These are phyloP conservation scores for Papilio protenor DNA, from an alignment of 2,888 invertebrate species.

Conservation along the genomic window DNA sequence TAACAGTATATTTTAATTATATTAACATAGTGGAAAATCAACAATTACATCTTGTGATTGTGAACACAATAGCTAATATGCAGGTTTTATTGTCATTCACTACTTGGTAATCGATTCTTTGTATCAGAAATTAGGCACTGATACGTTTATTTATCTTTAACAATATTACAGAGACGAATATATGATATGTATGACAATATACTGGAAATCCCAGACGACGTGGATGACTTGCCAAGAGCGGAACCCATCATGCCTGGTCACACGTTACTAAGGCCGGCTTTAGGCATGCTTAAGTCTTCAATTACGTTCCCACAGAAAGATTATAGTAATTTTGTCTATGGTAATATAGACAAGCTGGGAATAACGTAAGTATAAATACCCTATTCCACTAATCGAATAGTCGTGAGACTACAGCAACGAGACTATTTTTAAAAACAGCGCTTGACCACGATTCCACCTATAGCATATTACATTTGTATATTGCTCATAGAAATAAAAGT, in stretches of 20 bases:
- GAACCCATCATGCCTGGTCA: conserved; percentile 61
- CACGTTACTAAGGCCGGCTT: conserved; percentile 58
- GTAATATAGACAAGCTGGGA: conserved; percentile 59
- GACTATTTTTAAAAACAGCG: too few species aligned
- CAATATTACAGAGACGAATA: conserved; percentile 30
- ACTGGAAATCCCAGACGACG: conserved; percentile 48
- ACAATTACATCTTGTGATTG: too few species aligned
- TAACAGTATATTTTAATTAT: too few species aligned
- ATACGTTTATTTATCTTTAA: background rate
- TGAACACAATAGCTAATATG: too few species aligned
- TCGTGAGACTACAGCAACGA: too few species aligned
- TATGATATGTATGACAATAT: conserved; percentile 41
- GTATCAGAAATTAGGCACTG: too few species aligned
- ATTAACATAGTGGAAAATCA: too few species aligned
- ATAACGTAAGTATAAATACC: conserved; percentile 56
- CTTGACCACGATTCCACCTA: too few species aligned
- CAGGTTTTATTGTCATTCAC: too few species aligned
- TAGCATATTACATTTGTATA: too few species aligned
- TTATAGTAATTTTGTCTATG: conserved; percentile 54
- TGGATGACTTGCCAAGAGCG: conserved; percentile 55
- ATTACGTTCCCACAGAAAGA: conserved; percentile 58
- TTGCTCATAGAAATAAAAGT: too few species aligned
- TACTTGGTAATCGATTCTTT: too few species aligned
- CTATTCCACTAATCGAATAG: background rate
- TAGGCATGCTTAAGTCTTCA: conserved; percentile 58